Evolutionary conservation across 35 echinoderm and acorn worm genomes (phyloP), one percentile per base, ranked within the genome.

Genomic region (Ptychodera flava): DNA sequence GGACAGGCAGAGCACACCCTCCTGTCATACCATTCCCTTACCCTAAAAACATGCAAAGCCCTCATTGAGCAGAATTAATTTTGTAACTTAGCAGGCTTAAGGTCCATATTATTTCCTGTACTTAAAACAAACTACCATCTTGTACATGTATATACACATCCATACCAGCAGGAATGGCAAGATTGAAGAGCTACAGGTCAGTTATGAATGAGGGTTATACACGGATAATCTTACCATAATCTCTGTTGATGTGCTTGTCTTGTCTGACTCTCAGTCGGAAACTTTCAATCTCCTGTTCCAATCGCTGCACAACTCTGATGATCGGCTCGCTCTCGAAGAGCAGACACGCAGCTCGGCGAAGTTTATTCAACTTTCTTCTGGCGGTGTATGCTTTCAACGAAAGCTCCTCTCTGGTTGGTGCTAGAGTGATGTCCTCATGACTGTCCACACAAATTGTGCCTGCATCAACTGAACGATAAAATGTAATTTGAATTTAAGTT

Each of bases 271-370:
- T 81, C 0, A 99, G 76, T 0, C 93, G 35, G 16, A 90, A 82
- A 28, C 87, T 92, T 85, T 99, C 96, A 31, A 99, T 88, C 90
- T 94, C 90, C 15, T 84, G 88, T 38, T 99, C 96, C 35, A 99
- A 22, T 79, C 94, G 90, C 83, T 94, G 87, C 33, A 99, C 87
- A 77, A 99, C 96, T 33, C 90, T 79, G 31, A 97, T 85, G 31
- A 93, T 84, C 0, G 92, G 96, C 82, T 99, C 96, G 78, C 96
- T 99, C 82, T 99, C 92, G 88, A 99, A 99, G 37, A 99, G 88
- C 34, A 90, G 77, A 79, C 96, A 99, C 37, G 96, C 93, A 31
- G 84, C 88, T 1, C 92, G 76, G 30, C 96, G 76, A 0, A 99
- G 90, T 0, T 89, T 84, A 83, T 92, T 92, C 38, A 99, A 85